A percentile compares a stretch with the other conserved stretches of the same genome.
phyloP scores from a whole-genome alignment of 2,888 invertebrate genomes.

The Phaonia tiefii region DNA sequence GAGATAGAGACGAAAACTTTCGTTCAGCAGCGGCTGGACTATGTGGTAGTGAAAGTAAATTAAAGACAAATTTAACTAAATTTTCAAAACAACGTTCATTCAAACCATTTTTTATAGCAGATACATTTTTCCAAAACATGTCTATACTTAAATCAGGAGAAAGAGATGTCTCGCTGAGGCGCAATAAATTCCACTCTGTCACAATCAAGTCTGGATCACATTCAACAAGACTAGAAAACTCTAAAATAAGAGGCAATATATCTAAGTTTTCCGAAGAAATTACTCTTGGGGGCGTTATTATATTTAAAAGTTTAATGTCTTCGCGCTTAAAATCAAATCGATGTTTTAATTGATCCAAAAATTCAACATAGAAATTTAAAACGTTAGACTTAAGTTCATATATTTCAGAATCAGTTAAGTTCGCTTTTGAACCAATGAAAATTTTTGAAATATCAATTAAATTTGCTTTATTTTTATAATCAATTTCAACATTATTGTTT shows the following conservation, averaged over 20 bases:
- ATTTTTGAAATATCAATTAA: no score
- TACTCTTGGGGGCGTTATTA: conserved; percentile 45
- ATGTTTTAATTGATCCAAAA: no score
- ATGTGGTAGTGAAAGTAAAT: conserved; percentile 43
- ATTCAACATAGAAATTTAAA: no score
- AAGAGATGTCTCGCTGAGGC: background rate
- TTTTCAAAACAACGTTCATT: conserved; percentile 31
- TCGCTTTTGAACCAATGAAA: no score
- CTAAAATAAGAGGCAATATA: conserved; percentile 26
- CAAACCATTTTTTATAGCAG: conserved; percentile 12
- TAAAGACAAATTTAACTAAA: conserved; percentile 43
- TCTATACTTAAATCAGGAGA: background rate
- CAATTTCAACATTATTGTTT: no score
- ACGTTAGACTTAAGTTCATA: no score
- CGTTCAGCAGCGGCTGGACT: no score
- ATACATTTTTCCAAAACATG: conserved; percentile 11
- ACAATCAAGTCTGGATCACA: conserved; percentile 11
- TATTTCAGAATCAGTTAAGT: no score
- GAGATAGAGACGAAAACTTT: no score
- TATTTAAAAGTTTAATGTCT: no score
- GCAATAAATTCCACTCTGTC: conserved; percentile 38
- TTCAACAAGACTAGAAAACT: conserved; percentile 35
- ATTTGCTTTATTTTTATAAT: no score
- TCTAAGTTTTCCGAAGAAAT: conserved; percentile 42
- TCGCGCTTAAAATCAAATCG: conserved; percentile 44